A percentile compares a stretch with the other conserved stretches of the same genome.
These are phyloP conservation scores for Diachrysia chrysitis DNA, from an alignment of 2,888 invertebrate species.

Conservation along the genomic window DNA sequence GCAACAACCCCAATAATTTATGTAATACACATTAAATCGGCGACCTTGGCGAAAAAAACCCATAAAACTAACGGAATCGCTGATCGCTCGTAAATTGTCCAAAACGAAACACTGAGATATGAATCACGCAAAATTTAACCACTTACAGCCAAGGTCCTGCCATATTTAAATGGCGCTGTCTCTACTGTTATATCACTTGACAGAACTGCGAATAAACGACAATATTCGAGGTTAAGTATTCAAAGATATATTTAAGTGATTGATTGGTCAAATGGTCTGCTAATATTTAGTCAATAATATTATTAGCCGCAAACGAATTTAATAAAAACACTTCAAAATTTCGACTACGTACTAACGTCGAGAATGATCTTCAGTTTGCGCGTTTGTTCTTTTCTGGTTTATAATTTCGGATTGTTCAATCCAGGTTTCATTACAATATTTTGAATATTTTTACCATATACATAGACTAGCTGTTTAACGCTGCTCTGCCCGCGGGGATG, in stretches of 20 bases:
- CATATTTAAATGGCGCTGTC: slow-evolving; percentile 49
- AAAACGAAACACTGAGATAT: slow-evolving; percentile 48
- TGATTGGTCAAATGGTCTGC: not conserved
- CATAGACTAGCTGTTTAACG: no score
- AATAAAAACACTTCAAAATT: no score
- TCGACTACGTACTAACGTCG: no score
- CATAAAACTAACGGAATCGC: slow-evolving; percentile 33
- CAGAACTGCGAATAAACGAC: not conserved
- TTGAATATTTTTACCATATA: no score
- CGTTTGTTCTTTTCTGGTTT: no score
- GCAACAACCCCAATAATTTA: not conserved
- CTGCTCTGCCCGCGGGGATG: no score
- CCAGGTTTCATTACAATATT: no score
- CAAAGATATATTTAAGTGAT: not conserved
- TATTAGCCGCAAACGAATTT: not conserved
- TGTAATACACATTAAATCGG: not conserved
- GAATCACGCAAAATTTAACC: slow-evolving; percentile 71
- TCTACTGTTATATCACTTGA: slow-evolving; percentile 32
- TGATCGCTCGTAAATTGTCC: slow-evolving; percentile 42
- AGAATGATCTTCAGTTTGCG: no score
- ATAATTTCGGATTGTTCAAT: no score
- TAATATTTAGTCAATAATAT: not conserved
- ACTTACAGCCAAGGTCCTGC: slow-evolving; percentile 65
- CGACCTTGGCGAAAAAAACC: slow-evolving; percentile 37
- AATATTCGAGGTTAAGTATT: not conserved